These are phyloP conservation scores for Eupleurogrammus muticus DNA, from an alignment of 2,797 vertebrate genomes.

Conservation along the genomic window DNA sequence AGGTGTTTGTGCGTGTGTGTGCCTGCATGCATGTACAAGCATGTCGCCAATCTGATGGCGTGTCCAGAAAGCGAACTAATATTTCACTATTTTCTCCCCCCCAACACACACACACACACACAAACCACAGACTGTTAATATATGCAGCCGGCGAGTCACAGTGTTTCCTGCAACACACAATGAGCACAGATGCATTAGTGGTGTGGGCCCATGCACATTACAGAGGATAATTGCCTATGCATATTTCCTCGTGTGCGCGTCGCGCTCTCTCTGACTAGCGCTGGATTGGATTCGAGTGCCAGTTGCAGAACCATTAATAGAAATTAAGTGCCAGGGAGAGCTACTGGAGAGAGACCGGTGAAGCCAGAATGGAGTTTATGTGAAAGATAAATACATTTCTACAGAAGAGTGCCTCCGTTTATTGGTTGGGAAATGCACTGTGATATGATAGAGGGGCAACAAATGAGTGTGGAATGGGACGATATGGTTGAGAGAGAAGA, in stretches of 20 bases:
- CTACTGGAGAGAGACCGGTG: conserved; percentile 81
- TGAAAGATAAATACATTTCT: conserved; percentile 87
- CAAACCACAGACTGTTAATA: conserved; percentile 31
- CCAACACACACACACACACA: too few species aligned
- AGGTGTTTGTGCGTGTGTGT: conserved; percentile 35
- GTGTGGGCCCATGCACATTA: conserved; percentile 76
- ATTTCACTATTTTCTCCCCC: conserved; percentile 27
- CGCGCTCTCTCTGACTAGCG: conserved; percentile 58
- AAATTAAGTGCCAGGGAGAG: conserved; percentile 85
- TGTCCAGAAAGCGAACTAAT: conserved; percentile 41
- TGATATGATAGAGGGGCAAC: conserved; percentile 83
- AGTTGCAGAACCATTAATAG: conserved; percentile 87
- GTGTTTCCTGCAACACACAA: conserved; percentile 72
- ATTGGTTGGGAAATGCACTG: conserved; percentile 85
- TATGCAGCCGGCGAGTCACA: conserved; percentile 54
- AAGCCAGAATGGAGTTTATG: conserved; percentile 82
- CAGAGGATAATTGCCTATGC: conserved; percentile 82
- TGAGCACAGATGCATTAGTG: conserved; percentile 76
- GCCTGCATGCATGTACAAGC: conserved; percentile 10
- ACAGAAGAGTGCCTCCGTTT: conserved; percentile 85
- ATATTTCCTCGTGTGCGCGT: conserved; percentile 81
- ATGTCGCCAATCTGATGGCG: conserved; percentile 29
- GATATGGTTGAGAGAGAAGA: conserved; percentile 73
- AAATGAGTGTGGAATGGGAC: conserved; percentile 80
- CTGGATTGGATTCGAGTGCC: conserved; percentile 79